Evolutionary conservation across 2,888 invertebrate genomes (phyloP), one percentile per base, ranked within the genome.

Genomic region (Ditula angustiorana): DNA sequence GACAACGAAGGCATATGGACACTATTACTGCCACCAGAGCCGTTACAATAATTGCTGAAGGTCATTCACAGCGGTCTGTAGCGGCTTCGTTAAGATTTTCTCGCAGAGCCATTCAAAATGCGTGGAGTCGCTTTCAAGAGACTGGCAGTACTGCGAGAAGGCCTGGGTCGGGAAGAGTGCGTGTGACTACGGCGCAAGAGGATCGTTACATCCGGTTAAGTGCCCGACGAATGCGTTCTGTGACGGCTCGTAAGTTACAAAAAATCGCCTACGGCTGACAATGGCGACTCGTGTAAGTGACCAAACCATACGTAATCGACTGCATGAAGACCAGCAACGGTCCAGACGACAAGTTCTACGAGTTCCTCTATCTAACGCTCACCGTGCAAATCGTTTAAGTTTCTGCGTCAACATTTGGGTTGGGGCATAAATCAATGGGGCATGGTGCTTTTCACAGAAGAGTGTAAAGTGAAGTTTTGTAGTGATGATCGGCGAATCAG

Each of bases 61-160:
- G n/a, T n/a, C n/a, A n/a, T n/a, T n/a, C n/a, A n/a, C n/a, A n/a
- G n/a, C n/a, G n/a, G n/a, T n/a, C n/a, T 30, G 30, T 30, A 3
- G 10, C 30, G 8, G 30, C 30, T 30, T 30, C 8, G 37, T 11
- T 57, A 5, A 47, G 60, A 26, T 60, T 47, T 49, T 63, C 63
- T 33, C 49, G 53, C 19, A 13, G 61, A 49, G 65, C 61, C 7
- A 55, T 67, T 24, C 52, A 60, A 30, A 69, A 67, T 65, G 46
- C 24, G 47, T 68, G 60, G 58, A 60, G 64, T 49, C 53, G 53
- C 26, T 70, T 61, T 56, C 58, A 65, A 65, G 65, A 65, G 55
- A 66, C 65, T 37, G 55, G 64, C 7, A 60, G 30, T 37, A 26
- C 44, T 16, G 16, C 30, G 13, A 58, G 66, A 44, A n/a, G n/a